phyloP scores from a whole-genome alignment of 2,113 vertebrate species.

The Percopsis transmontana region DNA sequence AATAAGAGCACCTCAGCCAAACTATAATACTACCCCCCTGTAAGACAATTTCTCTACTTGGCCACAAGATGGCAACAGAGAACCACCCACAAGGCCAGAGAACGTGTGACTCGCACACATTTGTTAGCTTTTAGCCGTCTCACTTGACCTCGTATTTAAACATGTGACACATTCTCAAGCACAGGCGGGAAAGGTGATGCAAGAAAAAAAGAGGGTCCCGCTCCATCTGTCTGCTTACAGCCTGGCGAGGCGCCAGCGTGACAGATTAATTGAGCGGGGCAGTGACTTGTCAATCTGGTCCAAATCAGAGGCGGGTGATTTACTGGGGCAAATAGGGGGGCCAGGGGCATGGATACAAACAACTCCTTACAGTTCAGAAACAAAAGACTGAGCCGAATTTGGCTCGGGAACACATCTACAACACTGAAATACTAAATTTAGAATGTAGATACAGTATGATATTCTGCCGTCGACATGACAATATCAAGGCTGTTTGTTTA shows the following conservation, averaged over 20 bases:
- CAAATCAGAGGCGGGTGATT: constrained; percentile 29
- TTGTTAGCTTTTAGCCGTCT: background rate
- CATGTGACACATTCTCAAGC: constrained; percentile 36
- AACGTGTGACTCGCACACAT: background rate
- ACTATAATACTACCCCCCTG: background rate
- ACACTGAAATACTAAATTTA: constrained; percentile 8
- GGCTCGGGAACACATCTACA: background rate
- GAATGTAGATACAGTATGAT: background rate
- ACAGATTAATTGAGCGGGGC: constrained; percentile 43
- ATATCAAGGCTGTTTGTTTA: constrained; percentile 27
- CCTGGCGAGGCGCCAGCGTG: constrained; percentile 47
- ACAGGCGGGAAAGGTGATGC: constrained; percentile 52
- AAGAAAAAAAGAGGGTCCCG: constrained; percentile 34
- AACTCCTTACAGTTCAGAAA: constrained; percentile 38
- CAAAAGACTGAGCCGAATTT: constrained; percentile 36
- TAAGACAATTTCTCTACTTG: background rate
- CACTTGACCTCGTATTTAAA: constrained; percentile 18
- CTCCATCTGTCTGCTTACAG: constrained; percentile 50
- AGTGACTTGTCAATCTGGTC: constrained; percentile 7
- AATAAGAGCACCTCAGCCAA: too few species aligned
- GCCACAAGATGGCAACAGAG: constrained; percentile 67
- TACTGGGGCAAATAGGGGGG: background rate
- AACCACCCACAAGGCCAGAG: background rate
- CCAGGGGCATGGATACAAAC: constrained; percentile 44
- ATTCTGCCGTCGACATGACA: constrained; percentile 11